Evolutionary conservation across 2,797 vertebrate species (phyloP).

Genomic region (Nyctalus aviator): DNA sequence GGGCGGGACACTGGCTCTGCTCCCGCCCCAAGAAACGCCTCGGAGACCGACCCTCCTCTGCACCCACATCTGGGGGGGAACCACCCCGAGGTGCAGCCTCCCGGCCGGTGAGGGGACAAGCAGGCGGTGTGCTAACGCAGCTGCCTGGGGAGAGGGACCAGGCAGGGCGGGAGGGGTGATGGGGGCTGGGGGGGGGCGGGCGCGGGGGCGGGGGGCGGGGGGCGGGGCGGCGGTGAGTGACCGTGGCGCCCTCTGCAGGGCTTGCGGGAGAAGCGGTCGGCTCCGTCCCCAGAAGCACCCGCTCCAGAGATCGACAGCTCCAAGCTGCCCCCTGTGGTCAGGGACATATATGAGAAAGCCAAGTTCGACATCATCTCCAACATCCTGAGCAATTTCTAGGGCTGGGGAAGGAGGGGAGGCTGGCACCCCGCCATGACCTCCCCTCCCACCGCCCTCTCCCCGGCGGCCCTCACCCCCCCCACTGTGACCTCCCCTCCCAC

Average conservation of each 20-base stretch:
- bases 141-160: neutral
- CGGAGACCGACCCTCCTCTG: neutral
- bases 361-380: conserved; percentile 44
- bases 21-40: neutral
- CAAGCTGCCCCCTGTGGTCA: neutral
- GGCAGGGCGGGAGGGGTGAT: neutral
- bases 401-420: neutral
- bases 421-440: neutral
- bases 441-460: neutral
- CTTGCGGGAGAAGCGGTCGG: neutral
- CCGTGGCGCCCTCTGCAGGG: neutral
- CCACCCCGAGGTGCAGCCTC: neutral
- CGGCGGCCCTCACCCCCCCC: too few relatives aligned
- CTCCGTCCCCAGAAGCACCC: neutral
- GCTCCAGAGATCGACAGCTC: neutral
- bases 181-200: neutral
- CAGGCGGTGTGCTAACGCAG: neutral
- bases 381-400: conserved; percentile 70
- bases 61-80: neutral
- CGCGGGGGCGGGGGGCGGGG: neutral
- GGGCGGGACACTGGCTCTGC: neutral
- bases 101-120: neutral
- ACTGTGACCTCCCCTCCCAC: too few relatives aligned
- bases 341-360: conserved; percentile 6
- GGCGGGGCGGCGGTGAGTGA: neutral